These are phyloP conservation scores for Patella ulyssiponensis DNA, from an alignment of 2,888 invertebrate genomes.

Conservation along the genomic window DNA sequence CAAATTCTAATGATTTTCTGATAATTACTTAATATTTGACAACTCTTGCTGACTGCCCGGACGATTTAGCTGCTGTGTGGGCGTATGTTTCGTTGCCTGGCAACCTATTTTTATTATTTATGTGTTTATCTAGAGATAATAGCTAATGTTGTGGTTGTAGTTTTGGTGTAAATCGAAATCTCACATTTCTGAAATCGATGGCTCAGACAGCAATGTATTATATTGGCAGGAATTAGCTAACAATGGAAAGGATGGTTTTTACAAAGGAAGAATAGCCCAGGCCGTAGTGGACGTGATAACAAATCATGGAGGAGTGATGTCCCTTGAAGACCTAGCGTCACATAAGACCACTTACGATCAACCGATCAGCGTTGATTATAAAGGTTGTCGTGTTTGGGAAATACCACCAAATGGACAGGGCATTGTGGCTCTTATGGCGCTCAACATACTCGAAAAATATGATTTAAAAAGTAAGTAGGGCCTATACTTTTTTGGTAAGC, in stretches of 20 bases:
- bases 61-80: too few species aligned
- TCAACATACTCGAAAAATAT: conserved; percentile 71
- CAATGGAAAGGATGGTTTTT: conserved; percentile 65
- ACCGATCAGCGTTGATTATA: conserved; percentile 63
- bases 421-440: conserved; percentile 69
- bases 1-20: too few species aligned
- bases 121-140: background rate
- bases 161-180: background rate
- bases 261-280: conserved; percentile 64
- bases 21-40: too few species aligned
- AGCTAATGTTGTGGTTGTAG: background rate
- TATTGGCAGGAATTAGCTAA: conserved; percentile 51
- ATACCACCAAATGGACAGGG: conserved; percentile 72
- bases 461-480: conserved; percentile 62
- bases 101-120: too few species aligned
- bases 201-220: background rate
- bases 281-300: conserved; percentile 62
- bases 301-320: conserved; percentile 65
- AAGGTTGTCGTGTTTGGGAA: conserved; percentile 69
- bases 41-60: too few species aligned
- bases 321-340: conserved; percentile 61
- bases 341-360: conserved; percentile 59
- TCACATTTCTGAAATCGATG: background rate
- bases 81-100: too few species aligned
- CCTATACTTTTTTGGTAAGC: background rate